Percentiles rank a stretch among this genome's conserved stretches.
Conservation (phyloP, 2,113 vertebrate species). For the Shinisaurus crocodilurus region DNA sequence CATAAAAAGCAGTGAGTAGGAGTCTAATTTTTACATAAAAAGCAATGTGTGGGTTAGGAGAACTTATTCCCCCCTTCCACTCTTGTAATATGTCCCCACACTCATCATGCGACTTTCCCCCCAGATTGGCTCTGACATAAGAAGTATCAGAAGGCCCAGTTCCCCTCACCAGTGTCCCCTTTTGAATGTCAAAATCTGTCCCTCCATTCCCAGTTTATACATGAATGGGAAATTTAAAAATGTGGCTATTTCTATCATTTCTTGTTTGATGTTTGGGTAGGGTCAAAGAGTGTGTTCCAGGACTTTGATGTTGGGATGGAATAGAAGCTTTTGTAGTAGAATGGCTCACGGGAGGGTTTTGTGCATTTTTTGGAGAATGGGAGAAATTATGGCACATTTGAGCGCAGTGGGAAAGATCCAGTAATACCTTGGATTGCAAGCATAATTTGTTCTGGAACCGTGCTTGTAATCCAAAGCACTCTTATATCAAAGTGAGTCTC, state of each 20-base stretch:
- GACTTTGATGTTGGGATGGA: no score
- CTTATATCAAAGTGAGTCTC: no score
- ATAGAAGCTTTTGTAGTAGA: neutral
- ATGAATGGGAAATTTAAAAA: no score
- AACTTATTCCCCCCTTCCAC: no score
- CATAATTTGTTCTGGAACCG: no score
- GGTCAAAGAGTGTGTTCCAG: no score
- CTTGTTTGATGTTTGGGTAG: neutral
- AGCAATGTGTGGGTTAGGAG: no score
- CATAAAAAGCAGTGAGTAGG: neutral
- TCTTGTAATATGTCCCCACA: neutral
- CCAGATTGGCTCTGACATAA: neutral
- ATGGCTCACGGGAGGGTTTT: neutral
- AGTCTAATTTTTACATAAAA: no score
- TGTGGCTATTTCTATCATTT: neutral
- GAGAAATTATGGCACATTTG: neutral
- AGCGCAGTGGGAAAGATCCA: neutral
- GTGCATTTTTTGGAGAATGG: neutral
- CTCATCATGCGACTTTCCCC: neutral
- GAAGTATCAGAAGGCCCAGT: neutral
- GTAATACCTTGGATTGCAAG: no score
- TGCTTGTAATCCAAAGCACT: no score
- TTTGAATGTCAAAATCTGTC: neutral
- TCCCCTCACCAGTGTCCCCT: neutral
- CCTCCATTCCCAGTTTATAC: neutral